Base-by-base conservation (phyloP, 2,113 vertebrate genomes). In the Gorilla gorilla region DNA sequence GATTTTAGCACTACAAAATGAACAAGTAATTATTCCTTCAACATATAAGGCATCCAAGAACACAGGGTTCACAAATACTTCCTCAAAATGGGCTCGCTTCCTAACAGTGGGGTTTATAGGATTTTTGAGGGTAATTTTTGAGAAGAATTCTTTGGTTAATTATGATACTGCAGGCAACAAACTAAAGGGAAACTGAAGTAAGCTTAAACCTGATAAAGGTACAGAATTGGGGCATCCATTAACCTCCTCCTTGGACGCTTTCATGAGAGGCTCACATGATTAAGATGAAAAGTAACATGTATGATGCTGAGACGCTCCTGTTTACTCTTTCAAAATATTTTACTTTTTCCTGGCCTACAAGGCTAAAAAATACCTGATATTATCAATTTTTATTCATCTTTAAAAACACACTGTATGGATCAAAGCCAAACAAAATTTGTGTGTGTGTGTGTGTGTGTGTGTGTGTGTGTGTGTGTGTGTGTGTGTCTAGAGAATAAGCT, bases 221-320 rank as follows among this genome's bases (percentile, higher is more conserved):
- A 40, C 43, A 48, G 85, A 70, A 57, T 6, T 1, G 0, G 25
- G 40, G 68, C 16, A 30, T 27, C n/a, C 18, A 7, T 12, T 18
- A 11, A 25, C 68, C 55, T 32, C 76, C 59, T 80, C 78, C 8
- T 14, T 0, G 0, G 45, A 64, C 93, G 8, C 0, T 0, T 68
- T 50, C 78, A 11, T 8, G 38, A 2, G 48, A 0, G 17, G 50
- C 5, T 79, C 83, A 95, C 91, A 43, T 76, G 40, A 48, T 25
- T 4, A 7, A 86, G 13, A 40, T 30, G 64, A 95, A 94, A 90
- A 93, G 81, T 10, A 40, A 5, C 16, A 38, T 6, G 18, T 1
- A 0, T 57, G 93, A 9, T 18, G 72, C 20, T 40, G 30, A 96
- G 95, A 45, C 4, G 48, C 76, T 91, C 79, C 55, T n/a, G 64